phyloP scores from a whole-genome alignment of 2,797 vertebrate species.

The Xenops minutus region DNA sequence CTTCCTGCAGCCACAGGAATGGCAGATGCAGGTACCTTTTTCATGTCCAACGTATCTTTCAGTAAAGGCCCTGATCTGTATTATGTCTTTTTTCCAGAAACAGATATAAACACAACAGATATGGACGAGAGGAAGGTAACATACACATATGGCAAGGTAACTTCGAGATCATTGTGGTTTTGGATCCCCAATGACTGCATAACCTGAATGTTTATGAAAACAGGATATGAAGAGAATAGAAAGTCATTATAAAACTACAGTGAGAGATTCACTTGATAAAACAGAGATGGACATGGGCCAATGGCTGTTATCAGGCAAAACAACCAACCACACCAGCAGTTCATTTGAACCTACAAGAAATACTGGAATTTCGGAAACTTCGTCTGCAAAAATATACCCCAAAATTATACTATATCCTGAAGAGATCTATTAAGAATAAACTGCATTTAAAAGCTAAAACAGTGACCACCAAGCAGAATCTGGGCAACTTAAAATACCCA shows the following conservation, averaged over 20 bases:
- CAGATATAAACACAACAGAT: neutral
- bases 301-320: neutral
- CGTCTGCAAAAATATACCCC: neutral
- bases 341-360: neutral
- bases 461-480: neutral
- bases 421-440: neutral
- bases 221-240: neutral
- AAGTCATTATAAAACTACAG: neutral
- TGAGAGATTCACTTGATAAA: neutral
- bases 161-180: rapidly evolving
- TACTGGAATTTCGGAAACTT: neutral
- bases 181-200: neutral
- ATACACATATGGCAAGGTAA: neutral
- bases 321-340: neutral
- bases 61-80: neutral
- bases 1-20: neutral
- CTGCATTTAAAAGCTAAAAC: neutral
- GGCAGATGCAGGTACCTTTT: neutral
- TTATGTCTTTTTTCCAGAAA: neutral
- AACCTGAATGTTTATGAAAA: neutral
- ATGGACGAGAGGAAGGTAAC: neutral
- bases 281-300: neutral
- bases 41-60: neutral
- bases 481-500: neutral
- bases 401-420: neutral